Percentiles rank a stretch among this genome's conserved stretches.
Evolutionary conservation across 2,113 vertebrate species (phyloP).

Genomic region (Monopterus albus): DNA sequence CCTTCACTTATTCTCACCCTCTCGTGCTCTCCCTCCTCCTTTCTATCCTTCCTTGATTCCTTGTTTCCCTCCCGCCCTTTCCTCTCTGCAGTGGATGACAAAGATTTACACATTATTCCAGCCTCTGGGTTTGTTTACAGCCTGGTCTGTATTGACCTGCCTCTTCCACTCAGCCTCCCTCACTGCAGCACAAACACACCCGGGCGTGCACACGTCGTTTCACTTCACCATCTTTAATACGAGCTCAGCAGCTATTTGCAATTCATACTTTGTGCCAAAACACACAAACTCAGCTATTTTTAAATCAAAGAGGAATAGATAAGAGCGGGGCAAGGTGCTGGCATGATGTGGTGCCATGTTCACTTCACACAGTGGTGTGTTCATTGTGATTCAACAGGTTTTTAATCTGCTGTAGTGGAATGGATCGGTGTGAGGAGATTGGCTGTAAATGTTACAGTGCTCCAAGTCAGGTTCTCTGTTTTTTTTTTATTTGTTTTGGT

Average conservation of each 20-base stretch:
- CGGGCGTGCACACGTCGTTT: slow-evolving; percentile 17
- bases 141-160: slow-evolving; percentile 19
- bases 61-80: too few relatives aligned
- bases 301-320: slow-evolving; percentile 9
- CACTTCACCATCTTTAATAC: slow-evolving; percentile 22
- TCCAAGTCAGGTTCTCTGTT: not conserved
- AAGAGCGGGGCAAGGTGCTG: not conserved
- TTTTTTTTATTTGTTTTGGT: too few relatives aligned
- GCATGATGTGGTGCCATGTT: not conserved
- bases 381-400: slow-evolving; percentile 34
- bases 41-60: too few relatives aligned
- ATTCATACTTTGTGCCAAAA: slow-evolving; percentile 30
- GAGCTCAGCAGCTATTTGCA: slow-evolving; percentile 35
- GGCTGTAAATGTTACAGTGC: not conserved
- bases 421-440: not conserved
- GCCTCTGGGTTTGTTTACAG: slow-evolving; percentile 24
- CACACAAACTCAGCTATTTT: slow-evolving; percentile 21
- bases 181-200: slow-evolving; percentile 11
- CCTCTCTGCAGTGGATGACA: slow-evolving; percentile 18
- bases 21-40: too few relatives aligned
- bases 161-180: slow-evolving; percentile 32
- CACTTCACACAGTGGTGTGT: not conserved
- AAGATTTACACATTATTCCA: slow-evolving; percentile 25
- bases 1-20: not conserved
- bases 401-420: slow-evolving; percentile 11